Conservation (phyloP, 64 coral and sea anemone genomes). For the Platygyra sinensis region DNA sequence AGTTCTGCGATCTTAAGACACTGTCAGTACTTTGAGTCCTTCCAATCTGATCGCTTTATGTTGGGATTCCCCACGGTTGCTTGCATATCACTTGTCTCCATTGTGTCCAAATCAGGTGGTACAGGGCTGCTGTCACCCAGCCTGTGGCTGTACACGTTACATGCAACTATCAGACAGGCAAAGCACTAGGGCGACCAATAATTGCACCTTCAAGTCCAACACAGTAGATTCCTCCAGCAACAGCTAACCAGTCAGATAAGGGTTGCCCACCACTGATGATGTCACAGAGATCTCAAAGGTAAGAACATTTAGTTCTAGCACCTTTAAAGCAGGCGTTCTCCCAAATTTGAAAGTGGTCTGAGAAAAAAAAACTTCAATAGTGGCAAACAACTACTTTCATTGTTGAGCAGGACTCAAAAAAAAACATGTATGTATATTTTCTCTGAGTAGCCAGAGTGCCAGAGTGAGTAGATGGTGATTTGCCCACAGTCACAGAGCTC, state of each 20-base stretch:
- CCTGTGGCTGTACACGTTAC: slow-evolving; percentile 88
- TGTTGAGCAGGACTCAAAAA: too few species aligned
- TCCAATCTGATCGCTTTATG: not conserved
- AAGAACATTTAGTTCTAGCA: not conserved
- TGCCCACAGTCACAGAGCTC: too few species aligned
- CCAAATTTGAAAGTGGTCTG: too few species aligned
- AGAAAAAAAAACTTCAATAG: too few species aligned
- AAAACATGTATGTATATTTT: too few species aligned
- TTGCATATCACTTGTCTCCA: slow-evolving; percentile 1
- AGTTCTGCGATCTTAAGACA: not conserved
- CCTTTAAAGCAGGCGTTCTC: not conserved
- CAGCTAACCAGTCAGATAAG: slow-evolving; percentile 97
- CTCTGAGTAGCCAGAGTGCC: too few species aligned
- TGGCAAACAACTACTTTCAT: too few species aligned
- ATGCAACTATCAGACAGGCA: slow-evolving; percentile 97
- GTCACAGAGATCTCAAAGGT: not conserved
- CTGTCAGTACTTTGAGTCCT: not conserved
- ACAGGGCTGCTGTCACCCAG: slow-evolving; percentile 71
- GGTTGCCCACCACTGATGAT: slow-evolving; percentile 89
- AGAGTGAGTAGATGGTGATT: too few species aligned
- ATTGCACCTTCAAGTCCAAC: slow-evolving; percentile 96
- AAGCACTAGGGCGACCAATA: slow-evolving; percentile 92
- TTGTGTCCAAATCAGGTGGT: not conserved
- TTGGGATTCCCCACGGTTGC: not conserved
- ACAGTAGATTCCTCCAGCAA: slow-evolving; percentile 97